Base-by-base conservation (phyloP, 2,888 invertebrate species). In the Ganaspis brasiliensis region DNA sequence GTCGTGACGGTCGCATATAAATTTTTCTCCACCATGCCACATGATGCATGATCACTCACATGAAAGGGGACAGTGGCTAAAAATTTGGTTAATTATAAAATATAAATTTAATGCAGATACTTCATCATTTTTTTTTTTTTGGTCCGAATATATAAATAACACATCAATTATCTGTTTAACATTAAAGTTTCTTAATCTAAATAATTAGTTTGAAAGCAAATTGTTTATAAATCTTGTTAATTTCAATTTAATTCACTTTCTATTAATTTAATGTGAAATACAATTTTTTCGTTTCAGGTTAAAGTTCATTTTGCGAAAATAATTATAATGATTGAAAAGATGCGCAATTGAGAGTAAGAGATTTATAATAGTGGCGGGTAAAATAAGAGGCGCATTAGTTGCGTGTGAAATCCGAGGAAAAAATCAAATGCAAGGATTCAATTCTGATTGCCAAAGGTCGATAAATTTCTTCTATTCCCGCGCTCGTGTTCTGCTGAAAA, bases 21-120 rank as follows among this genome's bases (percentile, higher is more conserved):
- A 45, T 67, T 67, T 67, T 45, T 67, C n/a, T 67, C 45, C 24
- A 6, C n/a, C 45, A 19, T 45, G 9, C n/a, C 24, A n/a, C 67
- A 81, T 81, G 80, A 80, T 79, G 67, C 75, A 80, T 72, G 37
- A 70, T 6, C 59, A 67, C 73, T 78, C 80, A 78, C 79, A 77
- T 80, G 55, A 78, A 79, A 77, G 79, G 78, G 70, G 76, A 74
- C 74, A 75, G 45, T 76, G 72, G 56, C 73, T 79, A 77, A 82
- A 77, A 81, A 74, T 79, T 59, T 37, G 79, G 78, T 78, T 84
- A 86, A 86, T 86, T 84, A 84, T 85, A 85, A 85, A 84, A 81
- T 83, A 81, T 79, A 70, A 73, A 83, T 81, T 81, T 74, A 77
- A 75, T 59, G 72, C 57, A 24, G 57, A 40, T 45, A 35, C 35